Evolutionary conservation across 2,797 vertebrate species (phyloP), one percentile per base, ranked within the genome.

Genomic region (Periparus ater): DNA sequence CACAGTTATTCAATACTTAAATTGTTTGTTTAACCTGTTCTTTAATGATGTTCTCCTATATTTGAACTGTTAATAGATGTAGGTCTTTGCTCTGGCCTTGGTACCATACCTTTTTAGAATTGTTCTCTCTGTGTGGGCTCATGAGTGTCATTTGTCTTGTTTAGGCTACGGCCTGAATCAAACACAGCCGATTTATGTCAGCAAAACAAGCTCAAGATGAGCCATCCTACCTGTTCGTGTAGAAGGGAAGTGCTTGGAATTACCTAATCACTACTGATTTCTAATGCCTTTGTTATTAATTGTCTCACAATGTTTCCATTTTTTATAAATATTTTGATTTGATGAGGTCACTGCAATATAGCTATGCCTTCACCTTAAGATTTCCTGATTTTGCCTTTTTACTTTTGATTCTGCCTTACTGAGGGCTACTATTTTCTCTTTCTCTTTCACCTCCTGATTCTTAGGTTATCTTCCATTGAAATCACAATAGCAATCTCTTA

Each of bases 131-230:
- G 10, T 32, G 47, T 73, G 74, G 45, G 25, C 20, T 85, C 30
- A 22, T 7, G n/a, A 48, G 32, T 15, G 45, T 66, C 16, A 11
- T 55, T 60, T 71, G 45, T 60, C 47, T 88, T 3, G 1, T 34
- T 65, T 38, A 76, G 21, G 7, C 67, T 34, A 1, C 29, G 47
- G 53, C 27, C 47, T 70, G 16, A 53, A 51, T 51, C 60, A 73
- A 47, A 40, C 36, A 30, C 1, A 0, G 48, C 7, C 0, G 0
- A 30, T 65, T 55, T 55, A 23, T 32, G 29, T 26, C 20, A 62
- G 25, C 2, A 1, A 45, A 72, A n/a, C 15, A 45, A 74, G 45
- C 32, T 55, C 32, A n/a, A 80, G 53, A 19, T 55, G 51, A 55
- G 17, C 44, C 27, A 20, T 36, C 17, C 22, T 60, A 21, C 51